Conservation (phyloP, 2,888 invertebrate species). For the Lasioglossum malachurum region DNA sequence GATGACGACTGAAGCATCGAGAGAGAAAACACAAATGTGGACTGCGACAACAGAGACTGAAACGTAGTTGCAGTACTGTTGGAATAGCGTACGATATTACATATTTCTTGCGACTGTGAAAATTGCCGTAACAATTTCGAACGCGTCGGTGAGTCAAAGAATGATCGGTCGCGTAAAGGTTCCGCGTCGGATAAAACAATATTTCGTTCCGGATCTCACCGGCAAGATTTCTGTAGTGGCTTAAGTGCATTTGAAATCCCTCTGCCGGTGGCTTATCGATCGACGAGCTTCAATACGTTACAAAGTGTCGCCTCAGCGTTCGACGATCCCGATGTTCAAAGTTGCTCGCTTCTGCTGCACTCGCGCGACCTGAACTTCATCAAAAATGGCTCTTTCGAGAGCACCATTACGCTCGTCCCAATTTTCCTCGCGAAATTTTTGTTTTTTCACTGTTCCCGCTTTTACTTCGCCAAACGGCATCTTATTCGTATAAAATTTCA, state of each 20-base stretch:
- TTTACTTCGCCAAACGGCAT: neutral
- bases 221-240: slow-evolving; percentile 32
- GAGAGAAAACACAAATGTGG: neutral
- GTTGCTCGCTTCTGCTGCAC: slow-evolving; percentile 41
- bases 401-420: neutral
- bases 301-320: slow-evolving; percentile 25
- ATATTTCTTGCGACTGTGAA: slow-evolving; percentile 10
- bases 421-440: neutral
- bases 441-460: neutral
- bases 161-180: slow-evolving; percentile 2
- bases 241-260: slow-evolving; percentile 39
- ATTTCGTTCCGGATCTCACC: slow-evolving; percentile 28
- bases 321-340: slow-evolving; percentile 20
- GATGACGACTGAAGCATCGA: neutral
- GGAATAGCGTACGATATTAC: slow-evolving; percentile 25
- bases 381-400: neutral
- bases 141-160: neutral
- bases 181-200: slow-evolving; percentile 42
- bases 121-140: slow-evolving; percentile 42
- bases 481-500: neutral
- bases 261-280: slow-evolving; percentile 20
- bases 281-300: slow-evolving; percentile 37
- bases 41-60: neutral
- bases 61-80: slow-evolving; percentile 26
- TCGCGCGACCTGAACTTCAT: slow-evolving; percentile 39